Evolutionary conservation across 2,113 vertebrate species (phyloP).

Genomic region (Nerophis ophidion): DNA sequence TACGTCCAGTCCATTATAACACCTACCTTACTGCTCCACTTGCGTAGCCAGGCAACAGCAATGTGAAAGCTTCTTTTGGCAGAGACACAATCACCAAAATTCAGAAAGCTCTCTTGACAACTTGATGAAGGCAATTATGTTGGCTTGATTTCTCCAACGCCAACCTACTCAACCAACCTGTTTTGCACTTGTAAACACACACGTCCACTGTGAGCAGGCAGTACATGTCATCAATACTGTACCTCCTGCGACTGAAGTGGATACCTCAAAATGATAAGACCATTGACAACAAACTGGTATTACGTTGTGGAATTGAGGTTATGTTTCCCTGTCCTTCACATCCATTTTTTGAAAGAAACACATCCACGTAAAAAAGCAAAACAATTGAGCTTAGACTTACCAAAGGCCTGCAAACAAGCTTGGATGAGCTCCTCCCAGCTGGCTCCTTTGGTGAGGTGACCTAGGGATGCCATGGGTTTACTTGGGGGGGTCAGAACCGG

Average conservation of each 20-base stretch:
- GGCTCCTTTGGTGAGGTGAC: conserved; percentile 84
- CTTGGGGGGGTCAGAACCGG: conserved; percentile 69
- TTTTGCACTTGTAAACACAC: conserved; percentile 6
- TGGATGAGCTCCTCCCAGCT: conserved; percentile 92
- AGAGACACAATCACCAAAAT: conserved; percentile 67
- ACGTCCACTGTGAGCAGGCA: not conserved
- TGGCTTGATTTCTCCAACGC: conserved; percentile 52
- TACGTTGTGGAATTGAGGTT: no score
- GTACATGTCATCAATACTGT: conserved; percentile 5
- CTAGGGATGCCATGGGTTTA: conserved; percentile 77
- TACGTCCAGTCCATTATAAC: conserved; percentile 59
- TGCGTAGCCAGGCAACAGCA: conserved; percentile 69
- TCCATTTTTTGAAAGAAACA: not conserved
- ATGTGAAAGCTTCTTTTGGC: conserved; percentile 66
- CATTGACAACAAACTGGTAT: not conserved
- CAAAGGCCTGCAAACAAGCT: conserved; percentile 87
- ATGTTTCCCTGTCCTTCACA: not conserved
- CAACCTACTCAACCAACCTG: conserved; percentile 37
- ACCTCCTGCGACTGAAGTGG: not conserved
- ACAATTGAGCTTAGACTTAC: conserved; percentile 67
- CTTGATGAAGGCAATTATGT: conserved; percentile 57
- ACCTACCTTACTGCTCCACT: conserved; percentile 62
- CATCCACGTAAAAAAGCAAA: not conserved
- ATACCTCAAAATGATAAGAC: no score
- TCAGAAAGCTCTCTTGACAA: conserved; percentile 66